These are phyloP conservation scores for Drosophila rhopaloa DNA, from an alignment of 1,140 invertebrate species.

Conservation along the genomic window DNA sequence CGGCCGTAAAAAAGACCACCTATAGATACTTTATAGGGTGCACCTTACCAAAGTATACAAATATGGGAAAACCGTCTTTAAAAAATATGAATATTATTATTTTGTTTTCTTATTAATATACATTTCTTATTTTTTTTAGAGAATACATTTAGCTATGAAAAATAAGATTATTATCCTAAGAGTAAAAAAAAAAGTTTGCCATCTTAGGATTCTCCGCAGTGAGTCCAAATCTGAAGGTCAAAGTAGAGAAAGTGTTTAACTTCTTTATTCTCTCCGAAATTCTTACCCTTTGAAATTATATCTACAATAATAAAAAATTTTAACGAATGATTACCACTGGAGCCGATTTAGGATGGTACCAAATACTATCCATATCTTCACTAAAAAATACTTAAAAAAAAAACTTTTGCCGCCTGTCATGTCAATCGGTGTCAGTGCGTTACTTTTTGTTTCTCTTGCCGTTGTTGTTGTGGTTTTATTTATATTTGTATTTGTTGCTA, in stretches of 20 bases:
- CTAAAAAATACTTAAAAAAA: not conserved
- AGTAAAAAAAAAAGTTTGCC: no score
- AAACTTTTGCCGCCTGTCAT: conserved; percentile 53
- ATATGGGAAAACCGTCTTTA: not conserved
- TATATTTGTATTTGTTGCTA: conserved; percentile 15
- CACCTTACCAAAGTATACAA: conserved; percentile 4
- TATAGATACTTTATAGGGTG: conserved; percentile 18
- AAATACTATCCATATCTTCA: not conserved
- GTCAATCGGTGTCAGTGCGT: conserved; percentile 57
- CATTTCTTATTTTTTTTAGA: no score
- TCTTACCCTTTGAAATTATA: no score
- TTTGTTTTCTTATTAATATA: not conserved
- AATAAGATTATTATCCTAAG: no score
- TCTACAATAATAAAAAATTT: no score
- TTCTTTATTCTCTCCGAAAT: no score
- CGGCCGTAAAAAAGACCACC: conserved; percentile 36
- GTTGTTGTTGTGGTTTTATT: conserved; percentile 17
- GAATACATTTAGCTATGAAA: no score
- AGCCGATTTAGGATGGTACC: no score
- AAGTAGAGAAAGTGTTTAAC: no score
- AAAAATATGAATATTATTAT: not conserved
- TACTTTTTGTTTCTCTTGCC: conserved; percentile 22
- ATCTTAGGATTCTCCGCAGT: no score
- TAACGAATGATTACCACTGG: no score
- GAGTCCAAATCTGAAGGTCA: no score